Percentiles rank a stretch among this genome's conserved stretches.
These are phyloP conservation scores for Aricia artaxerxes DNA, from an alignment of 2,888 invertebrate species.

Conservation along the genomic window DNA sequence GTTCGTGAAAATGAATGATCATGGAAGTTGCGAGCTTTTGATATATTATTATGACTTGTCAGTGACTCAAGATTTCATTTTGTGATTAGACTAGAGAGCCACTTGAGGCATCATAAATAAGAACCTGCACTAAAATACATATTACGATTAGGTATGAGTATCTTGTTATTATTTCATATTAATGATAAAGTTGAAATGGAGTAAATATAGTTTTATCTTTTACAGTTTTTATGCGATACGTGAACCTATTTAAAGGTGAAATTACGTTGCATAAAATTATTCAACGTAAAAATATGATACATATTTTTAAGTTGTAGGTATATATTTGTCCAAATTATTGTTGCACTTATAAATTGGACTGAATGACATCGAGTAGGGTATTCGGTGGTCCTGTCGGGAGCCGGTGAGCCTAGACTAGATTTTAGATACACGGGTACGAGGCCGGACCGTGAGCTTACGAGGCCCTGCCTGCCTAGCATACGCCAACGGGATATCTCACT, in stretches of 20 bases:
- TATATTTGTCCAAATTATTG: too few species aligned
- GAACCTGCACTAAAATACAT: background rate
- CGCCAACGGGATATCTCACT: too few species aligned
- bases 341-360: background rate
- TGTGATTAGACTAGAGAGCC: conserved; percentile 16
- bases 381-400: conserved; percentile 11
- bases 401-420: conserved; percentile 22
- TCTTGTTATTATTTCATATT: background rate
- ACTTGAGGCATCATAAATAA: conserved; percentile 4
- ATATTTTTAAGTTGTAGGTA: too few species aligned
- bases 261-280: background rate
- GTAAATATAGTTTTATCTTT: background rate
- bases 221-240: background rate
- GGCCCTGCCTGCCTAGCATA: too few species aligned
- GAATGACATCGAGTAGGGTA: background rate
- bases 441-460: too few species aligned
- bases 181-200: background rate
- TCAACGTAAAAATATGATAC: background rate
- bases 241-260: too few species aligned
- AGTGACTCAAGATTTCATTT: conserved; percentile 7
- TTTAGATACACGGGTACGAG: background rate
- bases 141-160: background rate
- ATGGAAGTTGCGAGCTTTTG: background rate
- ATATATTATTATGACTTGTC: background rate
- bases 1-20: background rate